These are phyloP conservation scores for Melikaiella ostensackeni DNA, from an alignment of 2,888 invertebrate genomes.

Conservation along the genomic window DNA sequence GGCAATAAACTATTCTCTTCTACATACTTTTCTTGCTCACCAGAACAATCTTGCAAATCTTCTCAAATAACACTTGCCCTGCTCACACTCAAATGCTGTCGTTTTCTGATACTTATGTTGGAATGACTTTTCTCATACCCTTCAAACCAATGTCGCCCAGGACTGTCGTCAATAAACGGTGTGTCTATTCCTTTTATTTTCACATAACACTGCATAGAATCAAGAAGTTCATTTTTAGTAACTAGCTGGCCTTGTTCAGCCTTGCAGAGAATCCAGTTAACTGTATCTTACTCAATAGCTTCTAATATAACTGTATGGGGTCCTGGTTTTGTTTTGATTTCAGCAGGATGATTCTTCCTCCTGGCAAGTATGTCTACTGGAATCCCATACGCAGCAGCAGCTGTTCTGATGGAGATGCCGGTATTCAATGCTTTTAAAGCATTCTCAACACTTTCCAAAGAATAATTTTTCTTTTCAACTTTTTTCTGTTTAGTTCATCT, in stretches of 20 bases:
- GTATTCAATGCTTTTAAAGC: too few species aligned
- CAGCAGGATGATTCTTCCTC: too few species aligned
- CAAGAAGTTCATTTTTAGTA: constrained; percentile 56
- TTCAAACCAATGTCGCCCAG: constrained; percentile 62
- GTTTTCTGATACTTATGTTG: constrained; percentile 53
- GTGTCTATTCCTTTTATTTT: constrained; percentile 41
- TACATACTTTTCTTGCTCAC: constrained; percentile 54
- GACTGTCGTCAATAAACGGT: constrained; percentile 59
- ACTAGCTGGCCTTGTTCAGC: constrained; percentile 58
- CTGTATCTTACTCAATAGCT: constrained; percentile 49
- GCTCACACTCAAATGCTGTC: constrained; percentile 56
- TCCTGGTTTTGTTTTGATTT: constrained; percentile 48
- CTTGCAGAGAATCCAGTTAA: constrained; percentile 41
- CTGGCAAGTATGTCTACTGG: too few species aligned
- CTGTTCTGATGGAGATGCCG: too few species aligned
- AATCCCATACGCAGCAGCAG: too few species aligned
- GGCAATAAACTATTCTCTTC: constrained; percentile 51
- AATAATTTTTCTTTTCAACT: too few species aligned
- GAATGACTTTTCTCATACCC: constrained; percentile 59
- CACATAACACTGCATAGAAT: constrained; percentile 52
- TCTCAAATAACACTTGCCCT: constrained; percentile 27
- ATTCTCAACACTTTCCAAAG: too few species aligned
- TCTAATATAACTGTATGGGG: too few species aligned
- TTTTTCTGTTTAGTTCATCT: too few species aligned
- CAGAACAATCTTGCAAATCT: constrained; percentile 59